phyloP scores from a whole-genome alignment of 2,113 vertebrate genomes.

The Oryzias woworae region DNA sequence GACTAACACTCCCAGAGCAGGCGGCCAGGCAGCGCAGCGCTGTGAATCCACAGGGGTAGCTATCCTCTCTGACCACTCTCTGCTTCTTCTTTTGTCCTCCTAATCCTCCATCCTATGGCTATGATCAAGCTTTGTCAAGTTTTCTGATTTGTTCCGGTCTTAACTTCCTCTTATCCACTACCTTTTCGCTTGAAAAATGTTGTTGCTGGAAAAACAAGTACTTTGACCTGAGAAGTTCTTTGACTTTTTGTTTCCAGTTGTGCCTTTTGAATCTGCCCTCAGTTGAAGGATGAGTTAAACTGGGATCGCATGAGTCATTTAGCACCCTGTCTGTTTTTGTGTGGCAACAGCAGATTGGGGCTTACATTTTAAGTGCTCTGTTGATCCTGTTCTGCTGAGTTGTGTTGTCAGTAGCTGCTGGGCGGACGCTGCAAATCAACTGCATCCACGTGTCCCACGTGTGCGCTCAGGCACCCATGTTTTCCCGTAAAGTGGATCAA shows the following conservation, averaged over 20 bases:
- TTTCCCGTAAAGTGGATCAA: slow-evolving; percentile 23
- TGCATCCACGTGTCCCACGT: slow-evolving; percentile 26
- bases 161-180: slow-evolving; percentile 39
- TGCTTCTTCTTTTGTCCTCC: slow-evolving; percentile 45
- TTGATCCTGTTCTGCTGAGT: slow-evolving; percentile 32
- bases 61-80: slow-evolving; percentile 53
- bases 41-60: slow-evolving; percentile 68
- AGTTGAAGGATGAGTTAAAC: slow-evolving; percentile 3
- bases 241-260: not conserved
- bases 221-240: not conserved
- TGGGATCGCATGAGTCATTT: slow-evolving; percentile 12
- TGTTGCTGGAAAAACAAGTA: not conserved
- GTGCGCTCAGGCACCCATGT: slow-evolving; percentile 33
- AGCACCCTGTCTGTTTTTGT: slow-evolving; percentile 3
- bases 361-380: slow-evolving; percentile 10
- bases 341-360: slow-evolving; percentile 12
- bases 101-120: slow-evolving; percentile 29
- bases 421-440: slow-evolving; percentile 25
- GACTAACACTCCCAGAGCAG: slow-evolving; percentile 70
- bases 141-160: slow-evolving; percentile 37
- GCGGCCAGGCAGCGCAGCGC: slow-evolving; percentile 55
- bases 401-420: slow-evolving; percentile 33
- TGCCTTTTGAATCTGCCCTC: not conserved
- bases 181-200: not conserved
- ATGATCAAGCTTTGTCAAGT: slow-evolving; percentile 15